phyloP scores from a whole-genome alignment of 1,140 invertebrate species.

The Asobara japonica region DNA sequence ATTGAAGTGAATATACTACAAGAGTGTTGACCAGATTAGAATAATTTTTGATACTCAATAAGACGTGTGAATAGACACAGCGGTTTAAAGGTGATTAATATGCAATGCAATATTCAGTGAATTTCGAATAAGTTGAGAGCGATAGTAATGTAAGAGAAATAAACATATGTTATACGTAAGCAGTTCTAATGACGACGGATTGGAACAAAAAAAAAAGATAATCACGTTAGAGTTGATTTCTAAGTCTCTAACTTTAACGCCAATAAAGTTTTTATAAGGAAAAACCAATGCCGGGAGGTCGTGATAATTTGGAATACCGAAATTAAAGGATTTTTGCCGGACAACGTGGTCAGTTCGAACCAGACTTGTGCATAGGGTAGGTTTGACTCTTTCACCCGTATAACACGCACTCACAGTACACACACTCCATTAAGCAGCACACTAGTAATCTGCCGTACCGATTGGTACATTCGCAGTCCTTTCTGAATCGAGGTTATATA shows the following conservation, averaged over 20 bases:
- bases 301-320: not conserved
- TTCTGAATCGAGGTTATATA: slow-evolving; percentile 33
- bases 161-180: not conserved
- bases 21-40: not conserved
- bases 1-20: not conserved
- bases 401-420: not conserved
- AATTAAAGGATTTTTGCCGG: not conserved
- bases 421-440: not conserved
- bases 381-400: not conserved
- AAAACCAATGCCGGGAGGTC: not conserved
- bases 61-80: too few relatives aligned
- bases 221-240: not conserved
- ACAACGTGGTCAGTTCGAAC: not conserved
- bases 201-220: not conserved
- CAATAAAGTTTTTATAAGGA: not conserved
- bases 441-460: not conserved
- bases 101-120: not conserved
- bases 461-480: not conserved
- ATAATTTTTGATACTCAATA: too few relatives aligned
- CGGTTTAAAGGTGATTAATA: too few relatives aligned
- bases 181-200: not conserved
- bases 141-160: not conserved
- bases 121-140: not conserved
- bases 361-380: not conserved
- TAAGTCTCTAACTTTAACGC: not conserved